Conservation (phyloP, 2,797 vertebrate species). For the Smutsia temminckii region DNA sequence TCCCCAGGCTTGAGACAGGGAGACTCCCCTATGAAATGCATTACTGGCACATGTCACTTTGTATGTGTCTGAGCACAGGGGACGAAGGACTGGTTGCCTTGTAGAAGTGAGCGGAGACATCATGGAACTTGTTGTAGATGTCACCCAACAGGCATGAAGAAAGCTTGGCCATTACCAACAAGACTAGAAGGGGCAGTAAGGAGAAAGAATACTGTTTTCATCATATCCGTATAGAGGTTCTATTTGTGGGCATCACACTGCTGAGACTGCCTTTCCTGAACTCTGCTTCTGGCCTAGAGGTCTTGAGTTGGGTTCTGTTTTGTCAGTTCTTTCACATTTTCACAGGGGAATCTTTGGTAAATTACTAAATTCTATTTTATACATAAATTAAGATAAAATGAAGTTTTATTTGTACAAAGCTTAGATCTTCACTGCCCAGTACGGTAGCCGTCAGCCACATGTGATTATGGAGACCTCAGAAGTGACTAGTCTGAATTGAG, state of each 20-base stretch:
- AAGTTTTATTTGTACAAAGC: not conserved
- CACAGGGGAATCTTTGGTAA: not conserved
- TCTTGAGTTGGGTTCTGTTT: not conserved
- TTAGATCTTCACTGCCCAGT: not conserved
- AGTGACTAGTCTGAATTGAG: not conserved
- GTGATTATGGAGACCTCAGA: not conserved
- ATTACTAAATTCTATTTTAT: not conserved
- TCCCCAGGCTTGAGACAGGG: not conserved
- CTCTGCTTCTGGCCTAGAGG: no score
- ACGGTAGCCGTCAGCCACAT: not conserved
- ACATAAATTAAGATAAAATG: not conserved
- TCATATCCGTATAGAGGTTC: not conserved
- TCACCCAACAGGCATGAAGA: not conserved
- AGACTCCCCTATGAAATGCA: not conserved
- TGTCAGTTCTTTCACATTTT: not conserved
- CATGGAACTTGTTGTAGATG: not conserved
- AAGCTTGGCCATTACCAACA: not conserved
- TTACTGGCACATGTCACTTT: not conserved
- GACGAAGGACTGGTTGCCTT: not conserved
- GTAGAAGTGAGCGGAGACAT: not conserved
- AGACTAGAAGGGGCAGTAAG: not conserved
- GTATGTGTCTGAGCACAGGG: not conserved
- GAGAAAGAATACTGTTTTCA: not conserved
- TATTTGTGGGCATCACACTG: not conserved
- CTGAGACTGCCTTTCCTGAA: not conserved